These are phyloP conservation scores for Brachyhypopomus occidentalis DNA, from an alignment of 2,113 vertebrate genomes.

Conservation along the genomic window DNA sequence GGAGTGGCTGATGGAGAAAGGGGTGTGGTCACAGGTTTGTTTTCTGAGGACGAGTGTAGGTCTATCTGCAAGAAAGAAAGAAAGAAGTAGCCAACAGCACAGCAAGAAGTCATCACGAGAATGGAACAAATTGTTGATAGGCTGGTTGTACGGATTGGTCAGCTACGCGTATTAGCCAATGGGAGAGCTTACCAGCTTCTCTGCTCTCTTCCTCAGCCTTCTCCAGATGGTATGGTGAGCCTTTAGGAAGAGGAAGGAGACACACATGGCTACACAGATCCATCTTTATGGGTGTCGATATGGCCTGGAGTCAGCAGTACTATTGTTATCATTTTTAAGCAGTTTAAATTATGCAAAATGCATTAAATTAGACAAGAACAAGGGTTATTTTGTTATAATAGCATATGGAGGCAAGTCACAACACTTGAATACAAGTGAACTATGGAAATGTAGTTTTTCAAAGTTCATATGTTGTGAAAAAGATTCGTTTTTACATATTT, in stretches of 20 bases:
- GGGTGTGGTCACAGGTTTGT: constrained; percentile 23
- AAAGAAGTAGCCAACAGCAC: neutral
- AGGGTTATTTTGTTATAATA: too few relatives aligned
- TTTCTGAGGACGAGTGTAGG: constrained; percentile 5
- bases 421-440: too few relatives aligned
- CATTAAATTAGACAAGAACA: too few relatives aligned
- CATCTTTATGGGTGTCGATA: neutral
- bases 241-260: constrained; percentile 52
- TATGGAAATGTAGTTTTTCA: too few relatives aligned
- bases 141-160: neutral
- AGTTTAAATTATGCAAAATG: too few relatives aligned
- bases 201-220: constrained; percentile 71
- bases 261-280: too few relatives aligned
- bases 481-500: neutral
- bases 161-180: neutral
- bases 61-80: constrained; percentile 63
- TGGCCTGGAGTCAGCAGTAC: too few relatives aligned
- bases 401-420: too few relatives aligned
- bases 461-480: too few relatives aligned
- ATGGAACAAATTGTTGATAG: neutral
- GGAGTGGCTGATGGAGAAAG: constrained; percentile 16
- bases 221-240: constrained; percentile 76
- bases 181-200: constrained; percentile 67
- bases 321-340: too few relatives aligned
- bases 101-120: neutral